A percentile compares a stretch with the other conserved stretches of the same genome.
Evolutionary conservation across 2,113 vertebrate genomes (phyloP).

Genomic region (Pterocles gutturalis): DNA sequence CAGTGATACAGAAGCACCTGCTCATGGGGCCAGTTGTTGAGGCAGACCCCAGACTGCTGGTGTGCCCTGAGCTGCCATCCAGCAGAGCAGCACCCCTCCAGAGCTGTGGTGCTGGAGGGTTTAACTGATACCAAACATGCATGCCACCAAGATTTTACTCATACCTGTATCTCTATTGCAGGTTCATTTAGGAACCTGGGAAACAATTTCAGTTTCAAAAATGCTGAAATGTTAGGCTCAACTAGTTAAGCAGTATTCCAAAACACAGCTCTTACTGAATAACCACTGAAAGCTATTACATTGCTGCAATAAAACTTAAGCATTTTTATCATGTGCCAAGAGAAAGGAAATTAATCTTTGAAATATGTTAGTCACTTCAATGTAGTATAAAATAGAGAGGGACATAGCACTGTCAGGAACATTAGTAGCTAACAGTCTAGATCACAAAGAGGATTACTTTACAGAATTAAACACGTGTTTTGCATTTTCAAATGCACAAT

Average conservation of each 20-base stretch:
- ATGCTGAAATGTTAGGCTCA: neutral
- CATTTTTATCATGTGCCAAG: slow-evolving; percentile 19
- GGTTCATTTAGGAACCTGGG: neutral
- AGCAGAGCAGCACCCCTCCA: neutral
- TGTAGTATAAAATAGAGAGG: neutral
- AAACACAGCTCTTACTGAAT: neutral
- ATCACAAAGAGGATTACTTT: slow-evolving; percentile 19
- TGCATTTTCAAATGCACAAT: neutral
- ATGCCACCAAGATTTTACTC: neutral
- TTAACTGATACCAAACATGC: neutral
- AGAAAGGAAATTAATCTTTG: slow-evolving; percentile 33
- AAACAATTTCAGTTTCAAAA: slow-evolving; percentile 14
- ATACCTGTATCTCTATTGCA: neutral
- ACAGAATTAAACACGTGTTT: slow-evolving; percentile 14
- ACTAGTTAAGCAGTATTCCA: neutral
- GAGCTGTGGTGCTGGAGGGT: neutral
- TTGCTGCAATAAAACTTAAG: neutral
- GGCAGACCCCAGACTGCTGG: neutral
- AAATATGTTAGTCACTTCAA: slow-evolving; percentile 11
- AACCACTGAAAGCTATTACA: slow-evolving; percentile 3
- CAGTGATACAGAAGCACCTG: neutral
- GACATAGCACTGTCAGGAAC: neutral
- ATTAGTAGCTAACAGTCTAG: neutral
- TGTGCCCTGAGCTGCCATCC: neutral
- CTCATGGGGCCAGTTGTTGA: neutral